Conservation (phyloP, 2,888 invertebrate species). For the Xanthorhoe spadicearia region DNA sequence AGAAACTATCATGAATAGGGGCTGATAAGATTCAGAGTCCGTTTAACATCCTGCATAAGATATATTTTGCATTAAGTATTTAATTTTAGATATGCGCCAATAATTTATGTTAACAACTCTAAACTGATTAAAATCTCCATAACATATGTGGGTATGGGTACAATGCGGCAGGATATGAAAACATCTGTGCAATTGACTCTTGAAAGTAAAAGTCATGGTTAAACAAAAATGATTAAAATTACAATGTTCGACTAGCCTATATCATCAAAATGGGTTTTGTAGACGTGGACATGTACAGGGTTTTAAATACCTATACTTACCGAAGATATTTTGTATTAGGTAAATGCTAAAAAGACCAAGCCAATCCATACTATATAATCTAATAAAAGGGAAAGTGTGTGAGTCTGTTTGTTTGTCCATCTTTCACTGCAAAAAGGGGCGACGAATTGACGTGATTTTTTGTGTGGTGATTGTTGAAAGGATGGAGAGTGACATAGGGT, state of each 20-base stretch:
- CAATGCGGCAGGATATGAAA: slow-evolving; percentile 6
- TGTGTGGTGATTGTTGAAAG: no score
- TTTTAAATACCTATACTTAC: not conserved
- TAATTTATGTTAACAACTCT: not conserved
- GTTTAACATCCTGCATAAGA: slow-evolving; percentile 6
- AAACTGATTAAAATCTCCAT: not conserved
- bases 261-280: not conserved
- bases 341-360: not conserved
- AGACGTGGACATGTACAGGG: not conserved
- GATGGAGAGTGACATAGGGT: no score
- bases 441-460: no score
- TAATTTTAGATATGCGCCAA: not conserved
- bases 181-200: slow-evolving; percentile 7
- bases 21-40: slow-evolving; percentile 2
- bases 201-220: not conserved
- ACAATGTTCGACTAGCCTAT: not conserved
- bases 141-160: slow-evolving; percentile 4
- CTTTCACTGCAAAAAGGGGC: no score
- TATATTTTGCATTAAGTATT: not conserved
- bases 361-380: no score
- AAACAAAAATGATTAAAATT: not conserved
- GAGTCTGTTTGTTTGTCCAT: no score
- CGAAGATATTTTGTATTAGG: not conserved
- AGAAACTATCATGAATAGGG: not conserved
- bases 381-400: no score